Evolutionary conservation across 1,140 invertebrate genomes (phyloP).

Genomic region (Drosophila nikananu): DNA sequence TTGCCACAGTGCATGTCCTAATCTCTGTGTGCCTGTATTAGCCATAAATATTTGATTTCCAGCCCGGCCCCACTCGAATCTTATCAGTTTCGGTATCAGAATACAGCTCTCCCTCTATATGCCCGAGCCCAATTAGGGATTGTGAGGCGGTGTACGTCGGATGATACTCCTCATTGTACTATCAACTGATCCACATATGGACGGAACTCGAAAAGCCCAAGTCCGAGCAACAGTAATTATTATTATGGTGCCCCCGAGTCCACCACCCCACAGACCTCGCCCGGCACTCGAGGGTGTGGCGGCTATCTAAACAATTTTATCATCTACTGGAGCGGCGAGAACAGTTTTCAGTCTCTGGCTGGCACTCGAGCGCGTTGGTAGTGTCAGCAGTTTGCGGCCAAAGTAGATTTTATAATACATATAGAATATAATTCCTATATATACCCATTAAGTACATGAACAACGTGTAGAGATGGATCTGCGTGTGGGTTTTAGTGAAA

Average conservation of each 20-base stretch:
- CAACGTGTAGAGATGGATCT: conserved; percentile 45
- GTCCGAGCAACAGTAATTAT: conserved; percentile 33
- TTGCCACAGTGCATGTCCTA: neutral
- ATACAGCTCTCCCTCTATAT: neutral
- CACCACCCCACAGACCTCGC: neutral
- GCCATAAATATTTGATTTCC: conserved; percentile 36
- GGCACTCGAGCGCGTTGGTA: conserved; percentile 60
- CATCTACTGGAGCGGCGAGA: conserved; percentile 47
- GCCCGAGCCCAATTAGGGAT: conserved; percentile 28
- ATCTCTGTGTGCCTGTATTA: conserved; percentile 29
- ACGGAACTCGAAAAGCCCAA: conserved; percentile 7
- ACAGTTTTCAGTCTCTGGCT: conserved; percentile 60
- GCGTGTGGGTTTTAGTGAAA: conserved; percentile 55
- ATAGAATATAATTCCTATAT: conserved; percentile 5
- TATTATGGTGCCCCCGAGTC: conserved; percentile 10
- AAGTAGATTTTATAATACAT: conserved; percentile 9
- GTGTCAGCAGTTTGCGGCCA: conserved; percentile 39
- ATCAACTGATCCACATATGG: conserved; percentile 49
- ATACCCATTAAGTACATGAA: conserved; percentile 16
- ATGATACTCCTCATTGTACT: neutral
- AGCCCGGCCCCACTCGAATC: conserved; percentile 11
- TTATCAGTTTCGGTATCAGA: conserved; percentile 27
- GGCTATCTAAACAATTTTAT: conserved; percentile 62
- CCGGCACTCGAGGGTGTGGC: conserved; percentile 28
- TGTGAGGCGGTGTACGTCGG: conserved; percentile 8